These are phyloP conservation scores for Halichoerus grypus DNA, from an alignment of 2,113 vertebrate genomes.

Conservation along the genomic window DNA sequence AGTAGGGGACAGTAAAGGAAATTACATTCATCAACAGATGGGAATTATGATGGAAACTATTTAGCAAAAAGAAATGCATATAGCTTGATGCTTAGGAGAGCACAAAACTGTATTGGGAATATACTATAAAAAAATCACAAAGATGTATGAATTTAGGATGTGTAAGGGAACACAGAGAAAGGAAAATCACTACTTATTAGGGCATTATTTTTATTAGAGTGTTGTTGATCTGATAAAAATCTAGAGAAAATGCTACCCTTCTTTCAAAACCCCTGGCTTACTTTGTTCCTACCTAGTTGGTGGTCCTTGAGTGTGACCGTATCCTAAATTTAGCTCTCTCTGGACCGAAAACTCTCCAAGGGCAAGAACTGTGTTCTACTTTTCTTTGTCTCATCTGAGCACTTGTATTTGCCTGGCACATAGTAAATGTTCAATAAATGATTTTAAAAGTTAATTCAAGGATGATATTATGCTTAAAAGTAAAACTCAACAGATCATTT, in stretches of 20 bases:
- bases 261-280: background rate
- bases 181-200: background rate
- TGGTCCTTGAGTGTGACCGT: background rate
- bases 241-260: background rate
- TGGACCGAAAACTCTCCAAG: background rate
- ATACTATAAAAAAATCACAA: background rate
- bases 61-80: conserved; percentile 22
- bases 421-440: background rate
- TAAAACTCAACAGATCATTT: conserved; percentile 16
- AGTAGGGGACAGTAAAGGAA: background rate
- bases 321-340: background rate
- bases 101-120: background rate
- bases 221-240: background rate
- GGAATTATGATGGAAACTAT: background rate
- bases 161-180: background rate
- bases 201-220: conserved; percentile 36
- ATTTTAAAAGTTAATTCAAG: conserved; percentile 16
- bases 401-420: background rate
- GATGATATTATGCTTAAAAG: conserved; percentile 38
- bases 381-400: background rate
- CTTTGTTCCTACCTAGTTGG: background rate
- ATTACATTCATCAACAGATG: background rate
- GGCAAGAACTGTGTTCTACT: background rate
- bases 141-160: background rate
- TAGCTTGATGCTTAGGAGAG: background rate